These are phyloP conservation scores for Xiphydria camelus DNA, from an alignment of 2,888 invertebrate species.

Conservation along the genomic window DNA sequence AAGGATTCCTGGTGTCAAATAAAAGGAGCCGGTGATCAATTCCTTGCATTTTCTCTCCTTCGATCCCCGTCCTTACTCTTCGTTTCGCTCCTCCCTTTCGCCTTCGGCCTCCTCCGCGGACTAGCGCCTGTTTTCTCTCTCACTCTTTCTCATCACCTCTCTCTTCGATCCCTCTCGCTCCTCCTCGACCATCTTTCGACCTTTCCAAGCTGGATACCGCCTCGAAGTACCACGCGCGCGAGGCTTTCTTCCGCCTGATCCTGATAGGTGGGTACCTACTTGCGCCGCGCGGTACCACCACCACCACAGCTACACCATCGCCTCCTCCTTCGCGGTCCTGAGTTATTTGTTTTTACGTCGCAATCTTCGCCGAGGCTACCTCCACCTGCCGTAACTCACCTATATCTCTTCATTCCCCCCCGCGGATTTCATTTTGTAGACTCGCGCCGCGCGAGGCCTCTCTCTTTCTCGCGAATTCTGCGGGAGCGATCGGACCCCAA, in stretches of 20 bases:
- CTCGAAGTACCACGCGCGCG: neutral
- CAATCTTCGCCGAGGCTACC: too few relatives aligned
- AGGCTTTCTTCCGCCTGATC: constrained; percentile 8
- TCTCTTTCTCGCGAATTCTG: too few relatives aligned
- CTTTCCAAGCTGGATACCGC: constrained; percentile 4
- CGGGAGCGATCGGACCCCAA: too few relatives aligned
- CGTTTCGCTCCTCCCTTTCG: constrained; percentile 5
- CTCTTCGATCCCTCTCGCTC: constrained; percentile 4
- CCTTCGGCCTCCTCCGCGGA: constrained; percentile 4
- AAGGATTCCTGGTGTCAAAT: constrained; percentile 19
- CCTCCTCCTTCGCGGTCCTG: too few relatives aligned
- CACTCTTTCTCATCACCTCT: neutral
- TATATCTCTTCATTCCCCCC: too few relatives aligned
- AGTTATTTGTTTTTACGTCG: too few relatives aligned
- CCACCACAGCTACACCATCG: too few relatives aligned
- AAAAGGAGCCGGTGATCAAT: constrained; percentile 18
- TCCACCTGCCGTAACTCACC: too few relatives aligned
- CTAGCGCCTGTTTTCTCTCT: constrained; percentile 5
- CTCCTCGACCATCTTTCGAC: constrained; percentile 9
- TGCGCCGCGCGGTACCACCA: too few relatives aligned
- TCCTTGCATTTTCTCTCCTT: constrained; percentile 10
- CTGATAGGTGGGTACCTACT: too few relatives aligned
- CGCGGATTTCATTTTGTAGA: too few relatives aligned
- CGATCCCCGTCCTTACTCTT: constrained; percentile 5
- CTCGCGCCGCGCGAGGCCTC: too few relatives aligned